phyloP scores from a whole-genome alignment of 35 echinoderm and acorn worm species.

The Diadema setosum region DNA sequence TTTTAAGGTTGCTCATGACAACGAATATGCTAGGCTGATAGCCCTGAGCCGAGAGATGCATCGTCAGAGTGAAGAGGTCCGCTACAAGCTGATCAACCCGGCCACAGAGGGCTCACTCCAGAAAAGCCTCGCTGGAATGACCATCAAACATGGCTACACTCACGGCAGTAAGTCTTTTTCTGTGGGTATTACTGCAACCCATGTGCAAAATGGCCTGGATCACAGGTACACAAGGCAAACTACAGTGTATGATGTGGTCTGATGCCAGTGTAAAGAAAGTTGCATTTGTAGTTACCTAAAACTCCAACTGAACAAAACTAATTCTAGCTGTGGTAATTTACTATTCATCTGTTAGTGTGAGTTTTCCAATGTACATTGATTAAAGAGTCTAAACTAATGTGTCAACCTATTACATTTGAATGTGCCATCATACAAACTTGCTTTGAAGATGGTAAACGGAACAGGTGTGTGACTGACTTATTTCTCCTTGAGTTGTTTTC shows the following conservation, averaged over 20 bases:
- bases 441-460: too few species aligned
- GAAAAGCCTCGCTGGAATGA: constrained; percentile 23
- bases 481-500: too few species aligned
- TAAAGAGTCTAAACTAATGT: too few species aligned
- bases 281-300: background rate
- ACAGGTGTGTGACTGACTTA: too few species aligned
- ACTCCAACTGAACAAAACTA: too few species aligned
- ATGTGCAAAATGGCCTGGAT: background rate
- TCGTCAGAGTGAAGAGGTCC: constrained; percentile 41
- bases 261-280: background rate
- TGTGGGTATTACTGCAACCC: too few species aligned
- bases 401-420: too few species aligned
- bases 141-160: constrained; percentile 30
- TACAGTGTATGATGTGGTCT: too few species aligned
- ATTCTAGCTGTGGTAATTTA: too few species aligned
- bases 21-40: constrained; percentile 59
- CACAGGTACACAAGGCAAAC: background rate
- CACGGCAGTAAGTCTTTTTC: constrained; percentile 24
- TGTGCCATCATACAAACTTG: too few species aligned
- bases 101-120: constrained; percentile 3
- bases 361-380: too few species aligned
- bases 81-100: constrained; percentile 24
- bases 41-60: constrained; percentile 59
- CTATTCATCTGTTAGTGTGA: too few species aligned
- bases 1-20: constrained; percentile 59